Conservation (phyloP, 2,113 vertebrate species). For the Rafetus swinhoei region DNA sequence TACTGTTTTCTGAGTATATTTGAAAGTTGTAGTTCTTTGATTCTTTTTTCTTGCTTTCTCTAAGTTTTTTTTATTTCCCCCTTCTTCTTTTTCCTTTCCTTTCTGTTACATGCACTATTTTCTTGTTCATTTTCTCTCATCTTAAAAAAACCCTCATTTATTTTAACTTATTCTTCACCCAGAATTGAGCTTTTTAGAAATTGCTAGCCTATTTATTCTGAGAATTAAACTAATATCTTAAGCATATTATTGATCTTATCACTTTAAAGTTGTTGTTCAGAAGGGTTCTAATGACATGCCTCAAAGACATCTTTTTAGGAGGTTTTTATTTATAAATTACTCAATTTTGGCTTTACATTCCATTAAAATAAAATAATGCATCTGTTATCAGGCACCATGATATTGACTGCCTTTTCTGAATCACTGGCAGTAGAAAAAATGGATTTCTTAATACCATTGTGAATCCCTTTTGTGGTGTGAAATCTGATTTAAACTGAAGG, state of each 20-base stretch:
- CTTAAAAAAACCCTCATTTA: not conserved
- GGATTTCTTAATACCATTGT: not conserved
- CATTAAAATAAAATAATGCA: constrained; percentile 4
- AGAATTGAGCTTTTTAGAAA: not conserved
- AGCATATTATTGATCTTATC: not conserved
- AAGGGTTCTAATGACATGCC: constrained; percentile 30
- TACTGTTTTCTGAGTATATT: not conserved
- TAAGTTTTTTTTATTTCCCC: accelerated
- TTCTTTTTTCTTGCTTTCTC: not conserved
- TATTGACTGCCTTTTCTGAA: constrained; percentile 31
- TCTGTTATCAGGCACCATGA: constrained; percentile 6
- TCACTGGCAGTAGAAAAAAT: not conserved
- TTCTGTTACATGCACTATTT: accelerated
- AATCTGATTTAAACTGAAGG: constrained; percentile 46
- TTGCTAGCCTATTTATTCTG: not conserved
- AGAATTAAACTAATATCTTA: constrained; percentile 12
- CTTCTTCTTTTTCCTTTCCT: accelerated
- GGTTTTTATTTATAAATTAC: constrained; percentile 24
- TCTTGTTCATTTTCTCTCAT: not conserved
- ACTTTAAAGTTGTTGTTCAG: not conserved
- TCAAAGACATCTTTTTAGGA: constrained; percentile 6
- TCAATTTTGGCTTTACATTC: not conserved
- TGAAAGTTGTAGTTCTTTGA: not conserved
- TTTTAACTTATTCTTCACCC: not conserved
- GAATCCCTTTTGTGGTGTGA: constrained; percentile 5